These are phyloP conservation scores for Archivesica marissinica DNA, from an alignment of 1,140 invertebrate genomes.

Conservation along the genomic window DNA sequence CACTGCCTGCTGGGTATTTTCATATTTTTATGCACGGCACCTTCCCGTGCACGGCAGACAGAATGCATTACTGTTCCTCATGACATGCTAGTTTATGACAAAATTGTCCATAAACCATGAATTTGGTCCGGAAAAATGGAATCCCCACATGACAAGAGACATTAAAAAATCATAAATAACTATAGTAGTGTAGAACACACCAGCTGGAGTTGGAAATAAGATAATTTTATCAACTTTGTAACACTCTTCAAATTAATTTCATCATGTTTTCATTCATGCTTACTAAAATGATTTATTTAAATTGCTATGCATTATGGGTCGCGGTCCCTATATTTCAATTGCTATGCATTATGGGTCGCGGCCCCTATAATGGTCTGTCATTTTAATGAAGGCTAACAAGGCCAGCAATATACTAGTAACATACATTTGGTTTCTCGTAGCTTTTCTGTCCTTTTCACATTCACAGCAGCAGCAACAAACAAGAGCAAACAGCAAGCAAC, in stretches of 20 bases:
- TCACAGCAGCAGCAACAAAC: too few relatives aligned
- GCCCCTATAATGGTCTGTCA: too few relatives aligned
- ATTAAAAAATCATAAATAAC: slow-evolving; percentile 39
- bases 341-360: too few relatives aligned
- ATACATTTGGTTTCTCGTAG: too few relatives aligned
- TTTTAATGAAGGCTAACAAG: too few relatives aligned
- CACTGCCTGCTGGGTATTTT: slow-evolving; percentile 9
- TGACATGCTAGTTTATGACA: slow-evolving; percentile 32
- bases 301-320: too few relatives aligned
- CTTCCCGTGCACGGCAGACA: not conserved
- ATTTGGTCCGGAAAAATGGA: not conserved
- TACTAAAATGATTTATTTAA: not conserved
- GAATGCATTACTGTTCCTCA: not conserved
- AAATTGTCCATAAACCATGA: slow-evolving; percentile 26
- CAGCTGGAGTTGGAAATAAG: slow-evolving; percentile 21
- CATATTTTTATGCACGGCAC: not conserved
- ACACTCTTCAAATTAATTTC: slow-evolving; percentile 11
- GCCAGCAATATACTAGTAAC: too few relatives aligned
- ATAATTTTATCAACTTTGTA: slow-evolving; percentile 8
- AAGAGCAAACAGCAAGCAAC: too few relatives aligned
- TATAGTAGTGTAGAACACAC: slow-evolving; percentile 1
- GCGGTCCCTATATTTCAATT: too few relatives aligned
- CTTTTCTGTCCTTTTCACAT: too few relatives aligned
- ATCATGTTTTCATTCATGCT: not conserved
- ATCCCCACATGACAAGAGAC: not conserved